Conservation (phyloP, 1,140 invertebrate species). For the Lordiphosa clarofinis region DNA sequence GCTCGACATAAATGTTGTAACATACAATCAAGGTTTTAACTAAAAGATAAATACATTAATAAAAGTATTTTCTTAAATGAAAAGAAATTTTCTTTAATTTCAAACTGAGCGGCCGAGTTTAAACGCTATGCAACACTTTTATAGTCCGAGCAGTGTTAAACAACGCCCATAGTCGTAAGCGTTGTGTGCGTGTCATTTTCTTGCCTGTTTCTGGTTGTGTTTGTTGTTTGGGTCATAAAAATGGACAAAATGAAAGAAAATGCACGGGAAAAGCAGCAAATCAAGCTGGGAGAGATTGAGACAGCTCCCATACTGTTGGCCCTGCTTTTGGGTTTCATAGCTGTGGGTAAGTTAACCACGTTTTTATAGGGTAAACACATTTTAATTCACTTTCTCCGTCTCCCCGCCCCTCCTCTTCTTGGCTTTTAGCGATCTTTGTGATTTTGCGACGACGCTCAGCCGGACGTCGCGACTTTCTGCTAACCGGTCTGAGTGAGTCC, state of each 20-base stretch:
- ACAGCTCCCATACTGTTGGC: conserved; percentile 80
- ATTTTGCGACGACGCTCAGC: conserved; percentile 70
- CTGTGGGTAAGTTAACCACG: conserved; percentile 81
- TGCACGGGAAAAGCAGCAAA: conserved; percentile 31
- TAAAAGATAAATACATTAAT: conserved; percentile 7
- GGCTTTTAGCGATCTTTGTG: conserved; percentile 67
- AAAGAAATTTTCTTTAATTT: neutral
- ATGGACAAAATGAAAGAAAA: conserved; percentile 68
- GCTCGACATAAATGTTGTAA: conserved; percentile 19
- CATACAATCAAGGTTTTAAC: conserved; percentile 40
- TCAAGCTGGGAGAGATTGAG: conserved; percentile 77
- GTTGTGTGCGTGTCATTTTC: conserved; percentile 41
- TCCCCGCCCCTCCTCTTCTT: neutral
- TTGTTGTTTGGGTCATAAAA: conserved; percentile 25
- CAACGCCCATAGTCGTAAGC: conserved; percentile 14
- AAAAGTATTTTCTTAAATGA: conserved; percentile 22
- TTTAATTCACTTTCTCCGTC: neutral
- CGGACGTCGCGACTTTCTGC: conserved; percentile 81
- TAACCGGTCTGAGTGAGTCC: conserved; percentile 91
- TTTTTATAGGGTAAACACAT: conserved; percentile 16
- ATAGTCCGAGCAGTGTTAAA: conserved; percentile 1
- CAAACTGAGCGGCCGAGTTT: conserved; percentile 3
- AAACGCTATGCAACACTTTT: neutral
- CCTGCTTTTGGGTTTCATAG: conserved; percentile 80
- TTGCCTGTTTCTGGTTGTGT: conserved; percentile 6